Conservation (phyloP, 2,113 vertebrate genomes). For the Muscicapa adusta region DNA sequence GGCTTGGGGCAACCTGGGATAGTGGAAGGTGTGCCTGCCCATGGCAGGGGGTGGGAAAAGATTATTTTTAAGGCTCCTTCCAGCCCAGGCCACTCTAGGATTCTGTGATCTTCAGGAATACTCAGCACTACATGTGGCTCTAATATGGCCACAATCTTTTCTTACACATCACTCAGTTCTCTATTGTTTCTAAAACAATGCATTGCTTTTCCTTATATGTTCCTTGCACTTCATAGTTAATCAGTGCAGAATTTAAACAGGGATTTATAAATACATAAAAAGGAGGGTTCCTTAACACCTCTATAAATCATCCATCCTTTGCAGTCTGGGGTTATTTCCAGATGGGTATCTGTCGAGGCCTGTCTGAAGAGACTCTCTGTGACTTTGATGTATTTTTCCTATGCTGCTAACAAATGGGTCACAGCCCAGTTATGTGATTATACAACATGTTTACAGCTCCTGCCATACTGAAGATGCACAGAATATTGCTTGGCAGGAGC, state of each 20-base stretch:
- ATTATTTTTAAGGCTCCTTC: not conserved
- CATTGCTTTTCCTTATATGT: not conserved
- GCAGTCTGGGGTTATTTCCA: conserved; percentile 7
- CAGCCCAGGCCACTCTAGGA: not conserved
- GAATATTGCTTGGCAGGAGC: conserved; percentile 55
- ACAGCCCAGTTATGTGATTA: conserved; percentile 41
- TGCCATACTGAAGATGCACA: not conserved
- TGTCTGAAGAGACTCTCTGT: conserved; percentile 23
- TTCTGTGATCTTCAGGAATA: not conserved
- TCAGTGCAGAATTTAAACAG: not conserved
- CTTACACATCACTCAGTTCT: not conserved
- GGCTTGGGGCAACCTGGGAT: not conserved
- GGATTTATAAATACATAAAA: not conserved
- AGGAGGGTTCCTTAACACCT: not conserved
- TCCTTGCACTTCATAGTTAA: not conserved
- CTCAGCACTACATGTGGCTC: not conserved
- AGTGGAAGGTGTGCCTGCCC: not conserved
- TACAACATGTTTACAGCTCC: conserved; percentile 41
- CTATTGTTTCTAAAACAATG: not conserved
- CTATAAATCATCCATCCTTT: conserved; percentile 28
- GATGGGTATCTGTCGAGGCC: conserved; percentile 28
- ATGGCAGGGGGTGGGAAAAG: not conserved
- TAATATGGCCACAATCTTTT: not conserved
- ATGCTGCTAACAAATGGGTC: conserved; percentile 53
- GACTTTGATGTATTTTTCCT: conserved; percentile 53